Percentiles rank a stretch among this genome's conserved stretches.
Conservation (phyloP, 2,888 invertebrate genomes). For the Chironomus tentans region DNA sequence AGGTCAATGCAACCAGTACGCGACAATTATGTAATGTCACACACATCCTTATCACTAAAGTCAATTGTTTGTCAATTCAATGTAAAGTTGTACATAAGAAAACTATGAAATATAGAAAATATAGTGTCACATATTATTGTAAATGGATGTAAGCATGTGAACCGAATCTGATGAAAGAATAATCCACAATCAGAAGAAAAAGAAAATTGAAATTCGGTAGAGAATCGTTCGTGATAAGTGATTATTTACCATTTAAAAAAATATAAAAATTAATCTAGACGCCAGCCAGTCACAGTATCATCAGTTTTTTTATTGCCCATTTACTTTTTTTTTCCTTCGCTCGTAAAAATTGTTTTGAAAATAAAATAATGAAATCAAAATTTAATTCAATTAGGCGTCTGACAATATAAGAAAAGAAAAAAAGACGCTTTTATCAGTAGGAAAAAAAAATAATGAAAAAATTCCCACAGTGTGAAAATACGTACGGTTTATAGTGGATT, state of each 20-base stretch:
- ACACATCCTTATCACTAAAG: too few species aligned
- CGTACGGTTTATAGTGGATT: too few species aligned
- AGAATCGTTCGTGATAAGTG: background rate
- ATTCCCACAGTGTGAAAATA: background rate
- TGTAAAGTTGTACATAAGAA: too few species aligned
- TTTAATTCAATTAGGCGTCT: conserved; percentile 25
- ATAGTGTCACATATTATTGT: too few species aligned
- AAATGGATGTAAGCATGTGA: background rate
- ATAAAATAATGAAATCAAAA: conserved; percentile 26
- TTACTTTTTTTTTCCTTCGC: background rate
- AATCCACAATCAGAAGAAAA: background rate
- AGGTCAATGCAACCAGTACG: too few species aligned
- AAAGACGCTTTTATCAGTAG: background rate
- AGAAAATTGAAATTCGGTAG: background rate
- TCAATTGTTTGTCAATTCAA: too few species aligned
- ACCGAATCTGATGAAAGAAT: background rate
- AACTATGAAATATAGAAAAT: too few species aligned
- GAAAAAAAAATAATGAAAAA: too few species aligned
- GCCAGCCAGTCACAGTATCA: conserved; percentile 22
- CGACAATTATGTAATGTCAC: too few species aligned
- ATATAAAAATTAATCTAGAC: conserved; percentile 20
- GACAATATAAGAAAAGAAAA: background rate
- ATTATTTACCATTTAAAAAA: background rate
- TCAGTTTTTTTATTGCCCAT: conserved; percentile 13
- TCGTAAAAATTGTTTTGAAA: conserved; percentile 27